Evolutionary conservation across 2,888 invertebrate species (phyloP), one percentile per base, ranked within the genome.

Genomic region (Cynaeus angustus): DNA sequence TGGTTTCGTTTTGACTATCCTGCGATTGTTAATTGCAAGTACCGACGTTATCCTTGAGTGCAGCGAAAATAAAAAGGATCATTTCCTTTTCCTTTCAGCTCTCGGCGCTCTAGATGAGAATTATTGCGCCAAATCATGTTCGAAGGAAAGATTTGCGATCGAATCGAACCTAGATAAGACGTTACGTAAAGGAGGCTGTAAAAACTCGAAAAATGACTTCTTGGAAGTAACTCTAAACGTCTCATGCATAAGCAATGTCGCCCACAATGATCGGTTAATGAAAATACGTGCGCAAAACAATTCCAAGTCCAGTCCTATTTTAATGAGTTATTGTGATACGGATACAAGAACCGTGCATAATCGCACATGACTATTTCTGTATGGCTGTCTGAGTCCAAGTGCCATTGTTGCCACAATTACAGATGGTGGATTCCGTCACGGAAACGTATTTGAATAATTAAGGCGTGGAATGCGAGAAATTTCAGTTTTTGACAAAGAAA

Each of bases 251-350:
- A 12, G 21, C 45, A 21, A 14, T 50, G 33, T 62, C n/a, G 48
- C 38, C 50, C 48, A 53, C 38, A 65, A 55, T 55, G 43, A 45
- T 45, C 55, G 33, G 62, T 66, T 74, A 75, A 74, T 75, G 74
- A 71, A 73, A 75, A 71, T 74, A 76, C 76, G 76, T 76, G 76
- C 68, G 66, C 66, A 50, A 66, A 72, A 70, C 72, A 71, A 71
- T 72, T 65, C 62, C 53, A 41, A 65, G 38, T 66, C 66, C 69
- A 74, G 58, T 58, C 58, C 48, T 69, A 74, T 72, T 72, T 71
- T 73, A 73, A 72, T 72, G 71, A 71, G 73, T 72, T 74, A 67
- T 70, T 71, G 70, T 70, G 72, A 70, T 70, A 68, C 59, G 59
- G 56, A 62, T 72, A 41, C 70, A 56, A 70, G 66, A 64, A 71